Conservation (phyloP, 2,888 invertebrate species). For the Tetrapedia diversipes region DNA sequence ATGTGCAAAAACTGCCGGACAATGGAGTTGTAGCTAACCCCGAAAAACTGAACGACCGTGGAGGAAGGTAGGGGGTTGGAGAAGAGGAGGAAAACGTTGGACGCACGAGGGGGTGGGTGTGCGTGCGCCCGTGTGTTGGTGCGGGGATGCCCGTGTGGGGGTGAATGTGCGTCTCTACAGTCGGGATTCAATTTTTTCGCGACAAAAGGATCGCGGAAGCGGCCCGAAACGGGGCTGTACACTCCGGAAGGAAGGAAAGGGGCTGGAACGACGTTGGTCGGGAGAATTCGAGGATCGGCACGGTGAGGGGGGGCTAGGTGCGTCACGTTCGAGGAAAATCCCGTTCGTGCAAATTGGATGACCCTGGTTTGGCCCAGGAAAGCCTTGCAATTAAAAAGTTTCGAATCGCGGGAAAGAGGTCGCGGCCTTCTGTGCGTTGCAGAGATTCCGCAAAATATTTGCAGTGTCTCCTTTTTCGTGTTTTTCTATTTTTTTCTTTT, state of each 20-base stretch:
- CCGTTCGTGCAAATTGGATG: conserved; percentile 81
- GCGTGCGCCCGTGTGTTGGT: too few species aligned
- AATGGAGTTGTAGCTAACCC: conserved; percentile 58
- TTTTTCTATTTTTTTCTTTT: too few species aligned
- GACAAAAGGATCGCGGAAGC: conserved; percentile 65
- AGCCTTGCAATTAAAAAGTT: conserved; percentile 81
- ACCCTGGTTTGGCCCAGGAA: conserved; percentile 69
- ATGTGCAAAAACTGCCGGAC: conserved; percentile 51
- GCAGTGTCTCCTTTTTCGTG: background rate
- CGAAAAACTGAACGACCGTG: conserved; percentile 46
- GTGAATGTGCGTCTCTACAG: conserved; percentile 24
- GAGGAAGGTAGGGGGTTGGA: conserved; percentile 12
- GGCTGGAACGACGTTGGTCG: conserved; percentile 30
- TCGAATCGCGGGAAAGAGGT: conserved; percentile 70
- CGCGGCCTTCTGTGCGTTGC: conserved; percentile 7
- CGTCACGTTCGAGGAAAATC: conserved; percentile 74
- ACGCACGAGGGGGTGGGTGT: background rate
- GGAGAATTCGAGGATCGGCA: conserved; percentile 17
- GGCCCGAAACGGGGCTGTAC: conserved; percentile 43
- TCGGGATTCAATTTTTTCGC: conserved; percentile 68
- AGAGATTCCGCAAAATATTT: conserved; percentile 12
- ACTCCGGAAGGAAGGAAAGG: conserved; percentile 37
- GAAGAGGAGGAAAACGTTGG: conserved; percentile 34
- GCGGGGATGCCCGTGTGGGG: conserved; percentile 5
- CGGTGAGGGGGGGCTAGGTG: conserved; percentile 17